Evolutionary conservation across 2,113 vertebrate species (phyloP), one percentile per base, ranked within the genome.

Genomic region (Anguilla rostrata): DNA sequence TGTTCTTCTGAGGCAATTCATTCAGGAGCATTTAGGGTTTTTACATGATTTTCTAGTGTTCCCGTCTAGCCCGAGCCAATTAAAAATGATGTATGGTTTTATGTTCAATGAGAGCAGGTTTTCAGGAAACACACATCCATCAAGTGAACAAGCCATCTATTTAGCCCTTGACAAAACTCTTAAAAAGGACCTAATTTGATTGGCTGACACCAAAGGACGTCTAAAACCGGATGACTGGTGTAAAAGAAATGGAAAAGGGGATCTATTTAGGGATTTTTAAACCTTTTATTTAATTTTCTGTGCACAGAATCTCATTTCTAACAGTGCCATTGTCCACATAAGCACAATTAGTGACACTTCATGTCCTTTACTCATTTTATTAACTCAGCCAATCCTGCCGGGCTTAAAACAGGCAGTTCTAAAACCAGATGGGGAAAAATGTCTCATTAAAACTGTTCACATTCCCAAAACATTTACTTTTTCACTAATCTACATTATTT

Each of bases 21-120:
- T 96, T 96, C 92, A 88, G 78, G 88, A 83, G 90, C 90, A 92
- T 92, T 94, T 92, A 88, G 88, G 63, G 92, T 95, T 95, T 90
- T 29, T 75, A 34, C 71, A 90, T 26, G 60, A 95, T 95, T 95
- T 92, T 89, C 92, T 0, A 29, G 92, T 86, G 93, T 94, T 86
- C 71, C 94, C 91, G 94, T 94, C 92, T 87, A 90, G 87, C 87
- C 87, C 91, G 91, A 86, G 88, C 95, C 96, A 96, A 96, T 98
- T 97, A 97, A 95, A 95, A 95, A 94, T 97, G 95, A 97, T 97
- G 94, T 93, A 97, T 96, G 92, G 91, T 89, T 93, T 91, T 92
- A 91, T 92, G 89, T 93, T 87, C 53, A 92, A 95, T 88, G 90
- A 90, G 89, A 63, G 81, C 88, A 84, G 88, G 5, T 91, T 93